Evolutionary conservation across 2,113 vertebrate species (phyloP).

Genomic region (Pyxicephalus adspersus): DNA sequence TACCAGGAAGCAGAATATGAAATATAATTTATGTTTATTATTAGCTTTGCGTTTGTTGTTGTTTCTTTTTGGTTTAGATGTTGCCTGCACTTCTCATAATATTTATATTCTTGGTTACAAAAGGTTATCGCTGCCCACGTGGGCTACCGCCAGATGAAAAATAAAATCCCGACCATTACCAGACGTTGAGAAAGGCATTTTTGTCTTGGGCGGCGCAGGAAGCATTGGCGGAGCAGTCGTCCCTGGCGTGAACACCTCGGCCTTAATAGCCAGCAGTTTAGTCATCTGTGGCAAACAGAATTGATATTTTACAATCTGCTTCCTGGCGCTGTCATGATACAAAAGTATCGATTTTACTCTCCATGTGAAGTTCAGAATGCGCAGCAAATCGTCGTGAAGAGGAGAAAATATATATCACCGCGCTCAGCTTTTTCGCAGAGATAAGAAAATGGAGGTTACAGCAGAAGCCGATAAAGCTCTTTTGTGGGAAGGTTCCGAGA

Average conservation of each 20-base stretch:
- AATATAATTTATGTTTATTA: no score
- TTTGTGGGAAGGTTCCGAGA: slow-evolving; percentile 29
- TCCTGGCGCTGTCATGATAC: slow-evolving; percentile 28
- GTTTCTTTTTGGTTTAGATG: no score
- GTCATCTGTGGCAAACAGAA: slow-evolving; percentile 14
- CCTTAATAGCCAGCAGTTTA: slow-evolving; percentile 1
- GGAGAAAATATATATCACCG: slow-evolving; percentile 15
- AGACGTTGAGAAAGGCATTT: no score
- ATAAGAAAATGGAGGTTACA: slow-evolving; percentile 25
- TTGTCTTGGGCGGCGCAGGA: no score
- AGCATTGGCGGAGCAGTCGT: background rate
- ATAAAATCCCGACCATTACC: no score
- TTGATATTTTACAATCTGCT: slow-evolving; percentile 16
- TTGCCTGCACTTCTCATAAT: no score
- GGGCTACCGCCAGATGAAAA: no score
- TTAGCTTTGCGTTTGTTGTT: no score
- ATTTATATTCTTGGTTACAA: no score
- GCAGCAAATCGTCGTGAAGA: background rate
- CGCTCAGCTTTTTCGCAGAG: background rate
- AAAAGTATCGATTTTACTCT: slow-evolving; percentile 31
- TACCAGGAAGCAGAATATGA: no score
- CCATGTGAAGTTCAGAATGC: slow-evolving; percentile 18
- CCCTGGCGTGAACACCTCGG: background rate
- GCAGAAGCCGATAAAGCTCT: slow-evolving; percentile 3
- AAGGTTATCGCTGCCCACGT: no score